A percentile compares a stretch with the other conserved stretches of the same genome.
These are phyloP conservation scores for Ichneumoninae sp. DNA, from an alignment of 2,888 invertebrate species.

Conservation along the genomic window DNA sequence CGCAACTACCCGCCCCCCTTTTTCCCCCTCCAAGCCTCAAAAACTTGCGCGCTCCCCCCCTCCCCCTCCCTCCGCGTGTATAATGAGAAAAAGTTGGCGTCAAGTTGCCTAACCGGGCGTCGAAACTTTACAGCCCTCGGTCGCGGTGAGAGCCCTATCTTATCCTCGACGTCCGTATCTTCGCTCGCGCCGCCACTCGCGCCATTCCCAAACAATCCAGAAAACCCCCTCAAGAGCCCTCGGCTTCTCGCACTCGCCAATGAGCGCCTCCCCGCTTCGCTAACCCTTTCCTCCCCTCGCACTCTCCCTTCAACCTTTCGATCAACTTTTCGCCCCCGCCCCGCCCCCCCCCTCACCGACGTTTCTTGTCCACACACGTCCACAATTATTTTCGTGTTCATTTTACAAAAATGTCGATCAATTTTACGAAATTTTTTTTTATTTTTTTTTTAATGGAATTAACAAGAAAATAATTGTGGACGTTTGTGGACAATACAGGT, in stretches of 20 bases:
- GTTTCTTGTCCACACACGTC: too few species aligned
- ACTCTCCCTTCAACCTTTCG: slow-evolving; percentile 31
- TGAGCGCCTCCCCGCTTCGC: slow-evolving; percentile 53
- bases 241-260: slow-evolving; percentile 39
- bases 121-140: slow-evolving; percentile 61
- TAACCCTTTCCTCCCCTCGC: slow-evolving; percentile 34
- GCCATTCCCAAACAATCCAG: slow-evolving; percentile 12
- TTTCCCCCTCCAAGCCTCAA: slow-evolving; percentile 42
- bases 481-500: too few species aligned
- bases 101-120: slow-evolving; percentile 55
- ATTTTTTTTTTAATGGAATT: too few species aligned
- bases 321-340: slow-evolving; percentile 51
- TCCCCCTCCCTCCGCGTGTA: slow-evolving; percentile 34
- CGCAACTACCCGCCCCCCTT: neutral
- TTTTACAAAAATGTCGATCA: too few species aligned
- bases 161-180: slow-evolving; percentile 56
- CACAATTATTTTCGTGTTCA: too few species aligned
- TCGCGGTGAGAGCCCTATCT: slow-evolving; percentile 41
- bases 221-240: slow-evolving; percentile 44
- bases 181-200: slow-evolving; percentile 21
- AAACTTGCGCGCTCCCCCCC: slow-evolving; percentile 42
- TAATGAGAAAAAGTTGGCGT: slow-evolving; percentile 67
- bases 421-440: too few species aligned
- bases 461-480: too few species aligned
- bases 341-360: neutral